A percentile compares a stretch with the other conserved stretches of the same genome.
phyloP scores from a whole-genome alignment of 2,113 vertebrate species.

The Camarhynchus parvulus region DNA sequence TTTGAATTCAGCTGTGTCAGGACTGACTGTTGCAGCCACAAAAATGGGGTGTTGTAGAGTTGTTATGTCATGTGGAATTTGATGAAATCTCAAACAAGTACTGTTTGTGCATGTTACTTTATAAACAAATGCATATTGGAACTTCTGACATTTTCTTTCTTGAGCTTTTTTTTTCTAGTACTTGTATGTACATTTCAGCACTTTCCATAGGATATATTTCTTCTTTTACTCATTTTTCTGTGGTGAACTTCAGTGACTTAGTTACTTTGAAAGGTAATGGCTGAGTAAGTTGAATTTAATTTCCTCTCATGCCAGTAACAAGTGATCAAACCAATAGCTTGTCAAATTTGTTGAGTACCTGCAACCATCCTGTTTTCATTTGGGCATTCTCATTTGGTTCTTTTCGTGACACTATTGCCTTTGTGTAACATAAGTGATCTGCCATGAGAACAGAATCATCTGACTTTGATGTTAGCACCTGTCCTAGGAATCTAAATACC shows the following conservation, averaged over 20 bases:
- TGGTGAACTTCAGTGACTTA: not conserved
- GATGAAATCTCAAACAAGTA: not conserved
- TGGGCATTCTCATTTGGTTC: not conserved
- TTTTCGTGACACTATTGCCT: not conserved
- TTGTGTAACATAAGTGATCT: accelerated
- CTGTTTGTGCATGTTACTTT: not conserved
- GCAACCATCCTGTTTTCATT: not conserved
- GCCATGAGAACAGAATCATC: not conserved
- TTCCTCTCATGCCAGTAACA: not conserved
- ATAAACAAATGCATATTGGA: not conserved
- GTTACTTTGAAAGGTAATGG: not conserved
- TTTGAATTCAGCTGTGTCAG: not conserved
- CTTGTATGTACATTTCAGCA: not conserved
- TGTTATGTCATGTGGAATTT: not conserved
- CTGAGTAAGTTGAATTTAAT: not conserved
- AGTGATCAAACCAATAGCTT: not conserved
- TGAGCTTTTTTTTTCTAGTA: not conserved
- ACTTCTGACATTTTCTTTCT: not conserved
- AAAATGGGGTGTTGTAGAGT: not conserved
- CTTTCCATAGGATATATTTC: not conserved
- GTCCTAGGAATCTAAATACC: not conserved
- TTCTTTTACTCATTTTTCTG: not conserved
- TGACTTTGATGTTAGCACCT: not conserved
- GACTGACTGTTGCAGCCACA: not conserved
- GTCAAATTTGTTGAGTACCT: not conserved